Conservation (phyloP, 2,888 invertebrate species). For the Metopia argyrocephala region DNA sequence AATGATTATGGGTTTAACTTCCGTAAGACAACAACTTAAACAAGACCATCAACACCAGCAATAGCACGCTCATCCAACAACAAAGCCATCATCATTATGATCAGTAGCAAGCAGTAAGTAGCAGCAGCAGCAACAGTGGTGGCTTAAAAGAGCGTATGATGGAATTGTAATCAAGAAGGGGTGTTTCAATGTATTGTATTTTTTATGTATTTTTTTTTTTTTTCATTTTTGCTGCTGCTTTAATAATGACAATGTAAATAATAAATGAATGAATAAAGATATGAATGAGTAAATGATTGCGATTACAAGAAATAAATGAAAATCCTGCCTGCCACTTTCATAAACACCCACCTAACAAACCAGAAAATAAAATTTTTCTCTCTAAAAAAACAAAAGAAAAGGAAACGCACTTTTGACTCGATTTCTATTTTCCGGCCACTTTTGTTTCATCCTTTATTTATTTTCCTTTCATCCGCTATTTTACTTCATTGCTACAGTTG, state of each 20-base stretch:
- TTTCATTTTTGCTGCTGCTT: constrained; percentile 45
- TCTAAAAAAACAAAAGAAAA: constrained; percentile 23
- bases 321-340: constrained; percentile 59
- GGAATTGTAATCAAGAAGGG: constrained; percentile 37
- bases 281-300: constrained; percentile 20
- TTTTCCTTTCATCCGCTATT: constrained; percentile 11
- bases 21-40: constrained; percentile 65
- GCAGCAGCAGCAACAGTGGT: constrained; percentile 6
- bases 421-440: constrained; percentile 69
- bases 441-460: constrained; percentile 67
- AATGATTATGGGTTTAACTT: constrained; percentile 70
- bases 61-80: constrained; percentile 6
- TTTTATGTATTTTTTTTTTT: constrained; percentile 9
- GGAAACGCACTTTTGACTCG: constrained; percentile 71
- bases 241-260: constrained; percentile 62
- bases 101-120: constrained; percentile 9
- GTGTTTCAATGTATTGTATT: constrained; percentile 48
- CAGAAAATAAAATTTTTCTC: background rate
- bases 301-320: constrained; percentile 23
- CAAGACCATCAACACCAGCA: constrained; percentile 53
- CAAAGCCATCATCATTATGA: constrained; percentile 26
- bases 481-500: constrained; percentile 24
- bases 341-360: constrained; percentile 53
- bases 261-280: constrained; percentile 51
- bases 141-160: constrained; percentile 4